A percentile compares a stretch with the other conserved stretches of the same genome.
These are phyloP conservation scores for Chironomus riparius DNA, from an alignment of 2,888 invertebrate species.

Conservation along the genomic window DNA sequence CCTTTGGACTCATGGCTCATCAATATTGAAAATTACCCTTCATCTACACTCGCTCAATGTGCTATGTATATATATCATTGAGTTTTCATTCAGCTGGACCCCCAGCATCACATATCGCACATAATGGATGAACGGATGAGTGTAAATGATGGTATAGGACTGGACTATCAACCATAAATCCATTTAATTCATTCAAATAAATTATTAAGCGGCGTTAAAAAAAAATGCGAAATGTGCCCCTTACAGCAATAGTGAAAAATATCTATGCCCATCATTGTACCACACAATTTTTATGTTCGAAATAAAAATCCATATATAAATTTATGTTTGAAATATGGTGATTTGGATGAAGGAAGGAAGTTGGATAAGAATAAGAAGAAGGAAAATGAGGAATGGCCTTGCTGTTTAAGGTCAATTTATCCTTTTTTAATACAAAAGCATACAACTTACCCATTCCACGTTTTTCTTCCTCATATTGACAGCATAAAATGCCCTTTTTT, in stretches of 20 bases:
- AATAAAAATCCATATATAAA: no score
- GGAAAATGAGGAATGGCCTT: not conserved
- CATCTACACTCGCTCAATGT: conserved; percentile 13
- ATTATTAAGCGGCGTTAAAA: conserved; percentile 22
- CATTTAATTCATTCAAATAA: conserved; percentile 26
- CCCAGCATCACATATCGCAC: not conserved
- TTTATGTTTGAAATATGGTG: no score
- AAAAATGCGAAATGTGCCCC: conserved; percentile 8
- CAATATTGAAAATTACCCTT: conserved; percentile 27
- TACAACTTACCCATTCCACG: not conserved
- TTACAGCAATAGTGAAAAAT: not conserved
- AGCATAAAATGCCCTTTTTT: not conserved
- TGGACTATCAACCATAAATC: conserved; percentile 23
- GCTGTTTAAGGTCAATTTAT: conserved; percentile 22
- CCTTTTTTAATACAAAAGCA: not conserved
- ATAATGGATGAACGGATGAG: not conserved
- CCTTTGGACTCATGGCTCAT: conserved; percentile 4
- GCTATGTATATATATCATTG: not conserved
- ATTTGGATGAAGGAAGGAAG: not conserved
- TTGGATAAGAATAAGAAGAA: not conserved
- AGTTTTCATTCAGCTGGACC: conserved; percentile 1
- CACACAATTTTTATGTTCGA: conserved; percentile 17
- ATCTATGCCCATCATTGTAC: conserved; percentile 2
- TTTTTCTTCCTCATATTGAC: not conserved
- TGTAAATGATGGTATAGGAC: not conserved